Evolutionary conservation across 1,140 invertebrate species (phyloP), one percentile per base, ranked within the genome.

Genomic region (Trichonephila clavata): DNA sequence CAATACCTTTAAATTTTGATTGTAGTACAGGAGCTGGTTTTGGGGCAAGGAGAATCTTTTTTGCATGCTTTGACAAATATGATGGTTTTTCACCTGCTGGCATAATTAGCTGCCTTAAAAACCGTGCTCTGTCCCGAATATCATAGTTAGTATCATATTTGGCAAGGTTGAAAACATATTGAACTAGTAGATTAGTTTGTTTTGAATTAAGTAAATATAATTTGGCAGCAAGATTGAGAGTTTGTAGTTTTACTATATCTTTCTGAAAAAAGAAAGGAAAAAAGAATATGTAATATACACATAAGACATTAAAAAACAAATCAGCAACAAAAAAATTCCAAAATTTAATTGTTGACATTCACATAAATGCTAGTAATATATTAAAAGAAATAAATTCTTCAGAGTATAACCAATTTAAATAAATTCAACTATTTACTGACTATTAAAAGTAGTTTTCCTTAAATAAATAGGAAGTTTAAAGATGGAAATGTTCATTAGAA

Each of bases 121-220:
- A 97, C 32, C 99, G 96, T 4, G 98, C 98, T 2, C 99, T 96
- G 96, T 99, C 99, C 65, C 99, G 96, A 68, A 99, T 99, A 96
- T 99, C 99, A 95, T 99, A 99, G 96, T 99, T 99, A 87, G 98
- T 97, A 96, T 99, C 99, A 95, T 99, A 99, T 95, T 99, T 98
- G 0, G 99, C 99, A 95, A 99, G 96, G 95, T 98, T 98, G 94
- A 99, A 98, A 7, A 99, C 97, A 96, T 99, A 99, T 95, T 98
- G 98, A 95, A 98, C 98, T 65, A 99, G 96, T 13, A 98, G 96
- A 92, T 97, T 97, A 0, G 98, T 99, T 96, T 99, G 98, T 95
- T 97, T 97, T 0, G 97, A 97, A 96, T 99, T 99, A 16, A 97
- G 98, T 27, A 99, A 96, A 94, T 97, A 99, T 27, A 99, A 96